Evolutionary conservation across 2,113 vertebrate species (phyloP).

Genomic region (Zosterops hypoxanthus): DNA sequence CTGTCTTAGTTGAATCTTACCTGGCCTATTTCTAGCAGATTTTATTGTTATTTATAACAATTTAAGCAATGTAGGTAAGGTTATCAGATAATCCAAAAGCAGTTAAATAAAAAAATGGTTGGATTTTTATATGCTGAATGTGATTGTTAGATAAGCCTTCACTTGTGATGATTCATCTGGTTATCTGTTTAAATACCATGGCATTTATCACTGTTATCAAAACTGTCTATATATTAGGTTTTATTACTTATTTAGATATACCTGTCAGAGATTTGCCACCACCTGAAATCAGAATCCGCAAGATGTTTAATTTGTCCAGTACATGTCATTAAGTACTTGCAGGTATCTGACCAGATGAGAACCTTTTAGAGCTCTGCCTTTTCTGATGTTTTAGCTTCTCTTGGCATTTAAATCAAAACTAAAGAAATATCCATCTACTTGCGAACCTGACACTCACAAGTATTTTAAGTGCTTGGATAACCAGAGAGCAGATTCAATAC

Average conservation of each 20-base stretch:
- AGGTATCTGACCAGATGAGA: not conserved
- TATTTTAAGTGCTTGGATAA: conserved; percentile 53
- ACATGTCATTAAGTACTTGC: not conserved
- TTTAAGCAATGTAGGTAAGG: not conserved
- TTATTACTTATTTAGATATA: conserved; percentile 16
- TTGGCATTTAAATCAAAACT: not conserved
- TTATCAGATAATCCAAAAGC: not conserved
- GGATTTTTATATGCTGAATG: not conserved
- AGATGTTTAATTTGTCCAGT: not conserved
- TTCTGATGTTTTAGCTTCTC: not conserved
- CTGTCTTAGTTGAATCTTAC: not conserved
- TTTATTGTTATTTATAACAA: not conserved
- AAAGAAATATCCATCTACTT: not conserved
- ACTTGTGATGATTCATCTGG: not conserved
- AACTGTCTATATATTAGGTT: not conserved
- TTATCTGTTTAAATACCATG: not conserved
- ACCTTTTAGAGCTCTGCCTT: not conserved
- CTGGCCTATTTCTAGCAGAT: not conserved
- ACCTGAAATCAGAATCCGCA: not conserved
- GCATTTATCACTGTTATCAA: not conserved
- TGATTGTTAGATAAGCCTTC: not conserved
- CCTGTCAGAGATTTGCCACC: not conserved
- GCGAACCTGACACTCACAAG: not conserved
- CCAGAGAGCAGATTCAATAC: conserved; percentile 30
- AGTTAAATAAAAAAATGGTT: not conserved